Evolutionary conservation across 2,113 vertebrate species (phyloP), one percentile per base, ranked within the genome.

Genomic region (Hymenochirus boettgeri): DNA sequence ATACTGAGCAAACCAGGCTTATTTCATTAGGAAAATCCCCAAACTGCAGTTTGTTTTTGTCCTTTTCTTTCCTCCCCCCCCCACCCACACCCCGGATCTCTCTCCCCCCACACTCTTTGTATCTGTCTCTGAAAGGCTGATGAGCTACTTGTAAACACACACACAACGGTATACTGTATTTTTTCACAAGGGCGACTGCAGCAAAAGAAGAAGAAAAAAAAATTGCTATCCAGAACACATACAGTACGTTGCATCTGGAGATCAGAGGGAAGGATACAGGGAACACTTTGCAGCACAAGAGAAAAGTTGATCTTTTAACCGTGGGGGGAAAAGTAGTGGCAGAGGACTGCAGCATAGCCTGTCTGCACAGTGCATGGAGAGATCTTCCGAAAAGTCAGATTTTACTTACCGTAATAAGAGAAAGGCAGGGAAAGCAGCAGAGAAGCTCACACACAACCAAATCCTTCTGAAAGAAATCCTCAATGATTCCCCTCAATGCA

Each of bases 131-230:
- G 71, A 48, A 58, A 72, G 57, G 70, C 75, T 70, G 66, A 65
- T 70, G 74, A 77, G 65, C 76, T 81, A 79, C 82, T 84, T 79
- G 80, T 85, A 80, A 83, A 83, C 82, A 75, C 85, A 75, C 83
- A 83, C 69, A 72, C 64, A 31, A 10, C 69, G 37, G 33, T 73
- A 57, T 73, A 50, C 70, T 53, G 70, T 57, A 7, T 55, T 19
- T 55, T 55, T 19, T 69, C 63, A 69, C 64, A 79, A 17, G 79
- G 7, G 17, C 22, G 79, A 83, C 72, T 78, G 82, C 84, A 83
- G 77, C 81, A 79, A 80, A 85, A 82, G 25, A 71, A 75, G 39
- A 15, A 42, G 12, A 6, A 5, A 31, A 31, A 52, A n/a, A n/a
- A n/a, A n/a, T n/a, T n/a, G n/a, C 13, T 61, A 74, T 69, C 73